These are phyloP conservation scores for Amitus sp. DNA, from an alignment of 2,888 invertebrate species.

Conservation along the genomic window DNA sequence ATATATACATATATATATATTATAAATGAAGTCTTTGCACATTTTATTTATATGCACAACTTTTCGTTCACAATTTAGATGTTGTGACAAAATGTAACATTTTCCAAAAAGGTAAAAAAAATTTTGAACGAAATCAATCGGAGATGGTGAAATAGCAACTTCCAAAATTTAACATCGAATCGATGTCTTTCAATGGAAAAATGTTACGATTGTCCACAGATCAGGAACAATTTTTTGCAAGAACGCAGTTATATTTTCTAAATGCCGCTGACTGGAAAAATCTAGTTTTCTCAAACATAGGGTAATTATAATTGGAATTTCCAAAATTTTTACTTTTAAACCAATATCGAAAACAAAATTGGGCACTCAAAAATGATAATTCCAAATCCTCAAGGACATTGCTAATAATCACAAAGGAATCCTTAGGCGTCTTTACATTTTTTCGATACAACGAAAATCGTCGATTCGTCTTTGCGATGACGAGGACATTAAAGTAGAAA, in stretches of 20 bases:
- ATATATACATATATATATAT: slow-evolving; percentile 6
- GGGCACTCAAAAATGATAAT: too few species aligned
- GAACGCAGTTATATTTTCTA: neutral
- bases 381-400: neutral
- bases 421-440: neutral
- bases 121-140: too few species aligned
- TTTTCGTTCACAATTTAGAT: neutral
- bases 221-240: neutral
- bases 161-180: too few species aligned
- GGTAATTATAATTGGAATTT: too few species aligned
- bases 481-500: neutral
- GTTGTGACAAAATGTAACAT: neutral
- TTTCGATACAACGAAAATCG: neutral
- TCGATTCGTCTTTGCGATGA: neutral
- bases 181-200: neutral
- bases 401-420: slow-evolving; percentile 4
- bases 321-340: too few species aligned
- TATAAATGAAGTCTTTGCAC: slow-evolving; percentile 7
- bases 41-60: slow-evolving; percentile 8
- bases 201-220: neutral
- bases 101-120: neutral
- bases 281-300: neutral
- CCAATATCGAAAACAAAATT: neutral
- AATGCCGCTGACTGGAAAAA: neutral
- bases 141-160: neutral